These are phyloP conservation scores for Hydrozoanthus tunicans DNA, from an alignment of 64 coral and sea anemone species.

Conservation along the genomic window DNA sequence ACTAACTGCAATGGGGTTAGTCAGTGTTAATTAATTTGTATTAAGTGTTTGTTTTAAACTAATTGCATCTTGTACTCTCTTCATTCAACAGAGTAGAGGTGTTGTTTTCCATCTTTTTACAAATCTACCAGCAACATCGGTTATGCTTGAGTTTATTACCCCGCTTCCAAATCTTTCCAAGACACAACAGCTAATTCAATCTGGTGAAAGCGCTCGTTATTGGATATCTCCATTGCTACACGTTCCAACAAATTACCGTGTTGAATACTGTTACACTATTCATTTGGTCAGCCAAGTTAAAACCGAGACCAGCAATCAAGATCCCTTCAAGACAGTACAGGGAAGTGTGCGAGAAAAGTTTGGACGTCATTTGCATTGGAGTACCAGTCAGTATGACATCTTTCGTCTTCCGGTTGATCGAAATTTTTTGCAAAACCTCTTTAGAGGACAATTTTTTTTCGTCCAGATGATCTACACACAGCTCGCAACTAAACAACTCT, in stretches of 20 bases:
- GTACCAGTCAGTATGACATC: slow-evolving; percentile 8
- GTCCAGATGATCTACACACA: slow-evolving; percentile 11
- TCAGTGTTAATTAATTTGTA: too few relatives aligned
- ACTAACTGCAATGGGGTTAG: too few relatives aligned
- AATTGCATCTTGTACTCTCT: too few relatives aligned
- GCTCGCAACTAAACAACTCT: slow-evolving; percentile 7
- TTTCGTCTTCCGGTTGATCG: background rate
- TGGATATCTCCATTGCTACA: slow-evolving; percentile 1
- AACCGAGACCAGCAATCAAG: background rate
- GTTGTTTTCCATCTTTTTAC: slow-evolving; percentile 29
- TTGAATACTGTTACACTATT: slow-evolving; percentile 33
- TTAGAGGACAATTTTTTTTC: slow-evolving; percentile 31
- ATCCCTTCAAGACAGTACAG: background rate
- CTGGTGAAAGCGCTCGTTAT: background rate
- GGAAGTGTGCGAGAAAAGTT: background rate
- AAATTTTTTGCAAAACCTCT: background rate
- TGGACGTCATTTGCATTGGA: background rate
- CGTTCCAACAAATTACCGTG: background rate
- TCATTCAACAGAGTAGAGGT: slow-evolving; percentile 9
- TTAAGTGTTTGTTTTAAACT: too few relatives aligned
- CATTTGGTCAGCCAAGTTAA: background rate
- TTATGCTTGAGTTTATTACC: slow-evolving; percentile 11
- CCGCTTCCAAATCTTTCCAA: background rate
- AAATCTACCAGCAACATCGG: background rate
- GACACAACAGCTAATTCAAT: background rate